Evolutionary conservation across 2,113 vertebrate species (phyloP).

Genomic region (Oenanthe oenanthe): DNA sequence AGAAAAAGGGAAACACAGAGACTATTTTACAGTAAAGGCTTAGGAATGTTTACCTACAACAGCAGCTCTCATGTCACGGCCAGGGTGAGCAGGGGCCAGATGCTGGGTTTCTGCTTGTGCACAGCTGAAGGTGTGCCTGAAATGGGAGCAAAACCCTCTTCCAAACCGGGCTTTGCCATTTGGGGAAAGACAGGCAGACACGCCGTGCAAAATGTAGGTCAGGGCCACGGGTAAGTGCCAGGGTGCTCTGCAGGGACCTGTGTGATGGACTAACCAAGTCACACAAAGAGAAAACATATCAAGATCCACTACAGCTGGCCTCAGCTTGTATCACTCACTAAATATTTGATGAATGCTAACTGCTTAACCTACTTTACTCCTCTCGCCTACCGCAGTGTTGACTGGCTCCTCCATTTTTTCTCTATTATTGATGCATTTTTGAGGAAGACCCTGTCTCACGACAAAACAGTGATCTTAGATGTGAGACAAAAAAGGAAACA

Average conservation of each 20-base stretch:
- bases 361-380: constrained; percentile 3
- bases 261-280: not conserved
- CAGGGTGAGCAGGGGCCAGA: not conserved
- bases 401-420: not conserved
- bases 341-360: constrained; percentile 26
- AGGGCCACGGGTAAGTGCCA: not conserved
- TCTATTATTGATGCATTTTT: not conserved
- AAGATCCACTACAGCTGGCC: not conserved
- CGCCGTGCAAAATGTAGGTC: fast-evolving
- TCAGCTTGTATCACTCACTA: not conserved
- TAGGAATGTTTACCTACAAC: not conserved
- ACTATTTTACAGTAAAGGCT: not conserved
- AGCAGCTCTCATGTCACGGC: not conserved
- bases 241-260: not conserved
- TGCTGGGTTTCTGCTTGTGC: not conserved
- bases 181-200: not conserved
- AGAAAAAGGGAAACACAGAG: not conserved
- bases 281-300: not conserved
- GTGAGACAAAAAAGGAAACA: not conserved
- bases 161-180: fast-evolving
- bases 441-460: fast-evolving
- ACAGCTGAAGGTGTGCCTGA: fast-evolving
- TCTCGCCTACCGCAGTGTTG: fast-evolving
- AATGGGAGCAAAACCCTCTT: not conserved
- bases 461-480: not conserved